Evolutionary conservation across 2,888 invertebrate species (phyloP), one percentile per base, ranked within the genome.

Genomic region (Vesta saturnalis): DNA sequence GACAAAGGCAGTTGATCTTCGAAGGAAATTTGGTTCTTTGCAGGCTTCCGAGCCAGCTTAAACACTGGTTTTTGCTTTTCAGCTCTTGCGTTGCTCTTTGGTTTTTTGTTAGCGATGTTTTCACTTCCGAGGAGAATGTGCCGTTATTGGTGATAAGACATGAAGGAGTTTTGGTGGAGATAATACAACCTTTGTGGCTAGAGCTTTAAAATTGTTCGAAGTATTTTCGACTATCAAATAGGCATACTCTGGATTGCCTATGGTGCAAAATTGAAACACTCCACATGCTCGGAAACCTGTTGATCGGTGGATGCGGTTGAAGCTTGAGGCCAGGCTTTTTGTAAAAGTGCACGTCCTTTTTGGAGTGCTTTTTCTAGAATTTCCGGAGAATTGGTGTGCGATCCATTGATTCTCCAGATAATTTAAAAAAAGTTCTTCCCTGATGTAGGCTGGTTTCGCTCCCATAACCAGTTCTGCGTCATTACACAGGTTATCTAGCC

Each of bases 281-380:
- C 30, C 30, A 30, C 30, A 30, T 5, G 30, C 30, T 6, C 30
- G 30, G 30, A 30, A 30, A 10, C 30, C 30, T 30, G 30, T 10
- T 30, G 30, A 30, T 6, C 30, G n/a, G n/a, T n/a, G n/a, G n/a
- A n/a, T n/a, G n/a, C 10, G 10, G 10, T 30, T 30, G 54, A 66
- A n/a, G n/a, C n/a, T n/a, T n/a, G n/a, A n/a, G n/a, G n/a, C 22
- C 54, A 54, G 8, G 21, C 54, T 54, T 54, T 54, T 54, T 18
- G 21, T n/a, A 54, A n/a, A 6, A 54, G 54, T 10, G n/a, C 1
- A 1, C 54, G n/a, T n/a, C n/a, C n/a, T n/a, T n/a, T n/a, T n/a
- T n/a, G n/a, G n/a, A n/a, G n/a, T n/a, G n/a, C n/a, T n/a, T n/a
- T n/a, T n/a, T n/a, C n/a, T n/a, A n/a, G n/a, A n/a, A n/a, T n/a